phyloP scores from a whole-genome alignment of 2,113 vertebrate genomes.

The Casuarius casuarius region DNA sequence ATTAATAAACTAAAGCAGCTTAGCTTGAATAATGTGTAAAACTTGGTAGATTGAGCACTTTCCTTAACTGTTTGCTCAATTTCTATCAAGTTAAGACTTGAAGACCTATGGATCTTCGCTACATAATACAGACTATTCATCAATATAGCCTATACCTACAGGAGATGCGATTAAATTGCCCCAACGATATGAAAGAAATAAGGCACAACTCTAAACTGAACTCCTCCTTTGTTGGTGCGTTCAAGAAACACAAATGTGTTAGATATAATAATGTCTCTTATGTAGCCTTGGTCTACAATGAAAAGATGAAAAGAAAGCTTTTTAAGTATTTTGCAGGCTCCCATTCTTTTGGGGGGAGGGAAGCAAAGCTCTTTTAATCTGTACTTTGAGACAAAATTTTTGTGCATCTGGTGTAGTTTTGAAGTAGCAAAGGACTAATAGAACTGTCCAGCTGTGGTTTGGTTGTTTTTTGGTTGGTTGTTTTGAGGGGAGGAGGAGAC shows the following conservation, averaged over 20 bases:
- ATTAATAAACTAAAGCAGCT: conserved; percentile 54
- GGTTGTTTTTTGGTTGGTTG: background rate
- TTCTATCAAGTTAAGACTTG: background rate
- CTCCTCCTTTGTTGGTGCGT: accelerated
- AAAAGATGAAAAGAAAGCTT: background rate
- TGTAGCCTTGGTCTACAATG: background rate
- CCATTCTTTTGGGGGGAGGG: background rate
- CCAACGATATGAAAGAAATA: background rate
- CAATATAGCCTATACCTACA: accelerated
- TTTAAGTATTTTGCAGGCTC: background rate
- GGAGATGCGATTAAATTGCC: background rate
- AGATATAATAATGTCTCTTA: background rate
- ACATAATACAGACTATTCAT: accelerated
- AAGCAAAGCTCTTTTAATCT: background rate
- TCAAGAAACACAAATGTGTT: background rate
- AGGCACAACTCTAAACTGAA: background rate
- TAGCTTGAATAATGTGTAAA: background rate
- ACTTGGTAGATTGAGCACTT: background rate
- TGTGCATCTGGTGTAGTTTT: background rate
- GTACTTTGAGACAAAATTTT: background rate
- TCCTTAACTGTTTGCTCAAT: background rate
- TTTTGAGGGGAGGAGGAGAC: background rate
- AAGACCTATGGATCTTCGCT: background rate
- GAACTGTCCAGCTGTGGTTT: background rate
- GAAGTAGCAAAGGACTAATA: background rate